Conservation (phyloP, 2,113 vertebrate species). For the Siniperca chuatsi region DNA sequence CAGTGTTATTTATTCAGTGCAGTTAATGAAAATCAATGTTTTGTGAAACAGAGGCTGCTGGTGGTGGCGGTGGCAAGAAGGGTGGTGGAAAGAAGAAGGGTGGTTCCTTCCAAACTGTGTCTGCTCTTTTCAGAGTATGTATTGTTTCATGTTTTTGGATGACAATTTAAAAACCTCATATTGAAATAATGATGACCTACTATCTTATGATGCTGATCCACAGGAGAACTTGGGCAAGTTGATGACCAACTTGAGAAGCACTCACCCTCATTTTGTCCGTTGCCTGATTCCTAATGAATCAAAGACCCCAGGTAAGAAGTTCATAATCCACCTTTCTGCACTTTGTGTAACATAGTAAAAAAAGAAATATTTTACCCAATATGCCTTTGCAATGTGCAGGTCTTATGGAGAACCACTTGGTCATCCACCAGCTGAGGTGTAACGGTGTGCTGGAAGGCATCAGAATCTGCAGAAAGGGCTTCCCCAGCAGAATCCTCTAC, state of each 20-base stretch:
- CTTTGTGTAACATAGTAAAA: background rate
- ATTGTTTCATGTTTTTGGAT: background rate
- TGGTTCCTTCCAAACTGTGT: conserved; percentile 75
- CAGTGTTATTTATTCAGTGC: background rate
- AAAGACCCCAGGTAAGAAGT: background rate
- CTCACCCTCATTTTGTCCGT: conserved; percentile 3
- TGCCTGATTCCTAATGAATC: conserved; percentile 9
- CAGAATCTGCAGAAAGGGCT: conserved; percentile 79
- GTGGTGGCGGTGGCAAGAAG: conserved; percentile 44
- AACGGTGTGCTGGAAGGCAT: conserved; percentile 78
- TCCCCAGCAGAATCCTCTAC: conserved; percentile 78
- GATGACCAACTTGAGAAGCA: conserved; percentile 26
- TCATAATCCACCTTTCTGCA: background rate
- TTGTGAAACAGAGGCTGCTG: conserved; percentile 23
- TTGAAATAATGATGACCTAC: background rate
- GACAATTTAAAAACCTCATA: background rate
- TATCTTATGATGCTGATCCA: background rate
- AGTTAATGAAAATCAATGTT: background rate
- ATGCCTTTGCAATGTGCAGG: background rate
- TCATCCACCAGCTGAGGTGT: conserved; percentile 78
- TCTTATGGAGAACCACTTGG: conserved; percentile 13
- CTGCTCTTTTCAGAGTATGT: conserved; percentile 70
- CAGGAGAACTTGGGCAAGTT: conserved; percentile 44
- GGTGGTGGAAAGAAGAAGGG: conserved; percentile 63
- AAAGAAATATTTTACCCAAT: background rate